Base-by-base conservation (phyloP, 2,113 vertebrate species). In the Monopterus albus region DNA sequence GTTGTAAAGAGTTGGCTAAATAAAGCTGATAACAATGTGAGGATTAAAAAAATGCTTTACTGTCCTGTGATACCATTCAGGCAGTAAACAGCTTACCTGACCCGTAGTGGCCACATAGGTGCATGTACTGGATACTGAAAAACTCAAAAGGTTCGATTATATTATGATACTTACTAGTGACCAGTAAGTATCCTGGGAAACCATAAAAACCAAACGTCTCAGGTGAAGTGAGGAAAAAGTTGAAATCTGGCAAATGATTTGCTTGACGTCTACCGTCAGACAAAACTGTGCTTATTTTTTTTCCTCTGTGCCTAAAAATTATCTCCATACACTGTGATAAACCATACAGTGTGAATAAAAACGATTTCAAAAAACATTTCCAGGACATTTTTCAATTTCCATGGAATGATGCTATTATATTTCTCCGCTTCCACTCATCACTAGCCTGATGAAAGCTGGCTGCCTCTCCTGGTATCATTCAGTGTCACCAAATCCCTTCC, bases 401-500 rank as follows among this genome's bases (percentile, higher is more conserved):
- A 67, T 74, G 50, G 61, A 87, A 87, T 70, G 56, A 85, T 53
- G 59, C 43, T 78, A 75, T 83, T 82, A 65, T 65, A 57, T 60
- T 56, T 68, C 49, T 50, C 13, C n/a, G 18, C 62, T 71, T 71
- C 63, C 36, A 56, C 66, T 84, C 65, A 83, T 79, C 69, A 84
- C 57, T 28, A 61, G 60, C 55, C 52, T 70, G 56, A 74, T 74
- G 74, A 76, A 87, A 75, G 60, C 50, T 5, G 3, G 17, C 69
- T 79, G 69, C 68, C 68, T 84, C 40, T 65, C 39, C 73, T 45
- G 72, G 63, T 81, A 72, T 81, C 59, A 6, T 62, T 83, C 78
- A 85, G 49, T 83, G 82, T 87, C 66, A 82, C 70, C 33, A 84
- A 87, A 83, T 86, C 81, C 74, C 38, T 66, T 72, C 45, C 70